Conservation (phyloP, 2,888 invertebrate genomes). For the Drosophila pegasa region DNA sequence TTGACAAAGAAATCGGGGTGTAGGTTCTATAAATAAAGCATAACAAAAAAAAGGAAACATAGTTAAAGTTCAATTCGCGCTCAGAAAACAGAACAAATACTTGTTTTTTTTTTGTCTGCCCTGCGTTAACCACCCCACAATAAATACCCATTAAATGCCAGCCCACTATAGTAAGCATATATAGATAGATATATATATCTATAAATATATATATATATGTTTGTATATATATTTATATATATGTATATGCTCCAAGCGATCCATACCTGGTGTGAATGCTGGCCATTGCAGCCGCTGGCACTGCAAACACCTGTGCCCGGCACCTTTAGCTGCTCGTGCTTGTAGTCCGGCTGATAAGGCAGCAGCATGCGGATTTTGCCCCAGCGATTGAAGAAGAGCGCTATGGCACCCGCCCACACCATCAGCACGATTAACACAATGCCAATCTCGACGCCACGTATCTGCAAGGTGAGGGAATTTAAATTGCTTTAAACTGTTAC, state of each 20-base stretch:
- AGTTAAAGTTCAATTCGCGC: conserved; percentile 62
- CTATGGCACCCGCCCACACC: conserved; percentile 94
- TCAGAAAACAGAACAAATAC: conserved; percentile 34
- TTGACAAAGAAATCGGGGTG: conserved; percentile 85
- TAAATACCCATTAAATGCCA: conserved; percentile 5
- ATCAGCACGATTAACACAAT: conserved; percentile 93
- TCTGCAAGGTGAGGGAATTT: conserved; percentile 85
- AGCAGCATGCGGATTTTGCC: conserved; percentile 95
- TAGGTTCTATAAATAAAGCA: conserved; percentile 84
- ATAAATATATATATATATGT: not conserved
- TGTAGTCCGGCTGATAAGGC: conserved; percentile 96
- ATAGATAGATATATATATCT: not conserved
- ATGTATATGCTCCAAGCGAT: conserved; percentile 4
- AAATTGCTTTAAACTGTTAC: not conserved
- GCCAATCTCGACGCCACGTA: conserved; percentile 95
- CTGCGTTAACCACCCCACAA: conserved; percentile 22
- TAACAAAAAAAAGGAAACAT: conserved; percentile 69
- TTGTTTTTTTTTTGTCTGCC: conserved; percentile 12
- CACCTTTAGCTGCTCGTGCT: conserved; percentile 93
- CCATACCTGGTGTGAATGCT: conserved; percentile 86
- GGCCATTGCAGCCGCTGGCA: conserved; percentile 87
- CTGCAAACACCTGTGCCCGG: conserved; percentile 90
- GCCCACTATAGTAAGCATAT: conserved; percentile 4
- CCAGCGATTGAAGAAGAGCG: conserved; percentile 94
- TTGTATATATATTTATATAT: not conserved